These are phyloP conservation scores for Chitala chitala DNA, from an alignment of 2,113 vertebrate genomes.

Conservation along the genomic window DNA sequence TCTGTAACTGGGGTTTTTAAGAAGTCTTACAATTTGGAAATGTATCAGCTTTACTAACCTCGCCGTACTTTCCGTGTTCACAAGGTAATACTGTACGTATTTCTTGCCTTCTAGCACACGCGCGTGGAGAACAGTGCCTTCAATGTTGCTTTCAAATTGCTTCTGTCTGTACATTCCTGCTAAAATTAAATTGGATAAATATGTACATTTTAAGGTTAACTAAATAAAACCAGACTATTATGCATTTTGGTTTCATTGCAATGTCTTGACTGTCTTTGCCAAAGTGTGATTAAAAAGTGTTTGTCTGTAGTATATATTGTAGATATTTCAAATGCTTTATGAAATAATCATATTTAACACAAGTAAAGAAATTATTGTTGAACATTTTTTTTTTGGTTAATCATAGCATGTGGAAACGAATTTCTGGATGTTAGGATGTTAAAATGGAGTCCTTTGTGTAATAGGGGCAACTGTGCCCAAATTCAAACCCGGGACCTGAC, in stretches of 20 bases:
- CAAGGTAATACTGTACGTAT: slow-evolving; percentile 53
- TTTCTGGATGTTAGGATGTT: too few relatives aligned
- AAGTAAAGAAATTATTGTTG: not conserved
- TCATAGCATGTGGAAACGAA: too few relatives aligned
- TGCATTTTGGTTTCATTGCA: not conserved
- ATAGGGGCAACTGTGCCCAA: too few relatives aligned
- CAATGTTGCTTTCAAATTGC: slow-evolving; percentile 47
- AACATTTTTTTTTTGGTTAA: too few relatives aligned
- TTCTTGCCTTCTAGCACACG: slow-evolving; percentile 49
- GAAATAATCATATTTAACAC: not conserved
- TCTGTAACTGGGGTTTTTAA: slow-evolving; percentile 29
- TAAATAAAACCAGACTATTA: slow-evolving; percentile 61
- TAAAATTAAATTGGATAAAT: slow-evolving; percentile 30
- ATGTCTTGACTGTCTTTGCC: not conserved
- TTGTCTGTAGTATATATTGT: not conserved
- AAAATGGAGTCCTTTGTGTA: too few relatives aligned
- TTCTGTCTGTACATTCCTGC: slow-evolving; percentile 9
- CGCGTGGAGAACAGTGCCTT: slow-evolving; percentile 56
- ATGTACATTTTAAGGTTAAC: slow-evolving; percentile 62
- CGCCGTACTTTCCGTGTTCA: slow-evolving; percentile 36
- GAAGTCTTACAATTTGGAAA: slow-evolving; percentile 38
- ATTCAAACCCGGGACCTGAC: too few relatives aligned
- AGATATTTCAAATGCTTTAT: not conserved
- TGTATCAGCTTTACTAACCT: slow-evolving; percentile 55
- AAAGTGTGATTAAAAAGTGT: not conserved